These are phyloP conservation scores for Halcyon smyrnensis DNA, from an alignment of 2,797 vertebrate genomes.

Conservation along the genomic window DNA sequence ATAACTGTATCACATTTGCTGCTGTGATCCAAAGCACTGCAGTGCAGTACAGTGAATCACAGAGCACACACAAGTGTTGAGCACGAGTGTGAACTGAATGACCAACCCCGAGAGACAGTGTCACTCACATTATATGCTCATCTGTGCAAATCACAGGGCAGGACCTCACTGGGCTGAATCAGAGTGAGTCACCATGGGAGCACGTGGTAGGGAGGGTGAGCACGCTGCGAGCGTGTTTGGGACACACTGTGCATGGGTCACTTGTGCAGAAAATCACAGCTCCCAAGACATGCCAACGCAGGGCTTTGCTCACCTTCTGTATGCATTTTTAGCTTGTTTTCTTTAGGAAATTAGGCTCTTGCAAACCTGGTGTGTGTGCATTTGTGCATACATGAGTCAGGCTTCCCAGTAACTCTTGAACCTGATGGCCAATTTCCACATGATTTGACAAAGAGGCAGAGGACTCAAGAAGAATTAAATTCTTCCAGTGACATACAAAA, in stretches of 20 bases:
- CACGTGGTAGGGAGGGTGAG: accelerated
- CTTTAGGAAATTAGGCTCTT: neutral
- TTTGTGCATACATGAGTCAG: neutral
- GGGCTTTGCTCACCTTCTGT: neutral
- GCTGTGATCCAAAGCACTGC: neutral
- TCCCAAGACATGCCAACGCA: accelerated
- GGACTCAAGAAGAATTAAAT: slow-evolving; percentile 7
- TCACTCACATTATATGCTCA: accelerated
- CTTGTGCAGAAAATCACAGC: neutral
- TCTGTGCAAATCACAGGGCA: neutral
- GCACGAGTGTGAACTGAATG: accelerated
- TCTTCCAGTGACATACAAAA: neutral
- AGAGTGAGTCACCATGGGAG: accelerated
- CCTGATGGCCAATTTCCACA: neutral
- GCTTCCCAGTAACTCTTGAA: neutral
- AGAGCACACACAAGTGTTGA: accelerated
- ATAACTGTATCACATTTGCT: neutral
- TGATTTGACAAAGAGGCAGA: slow-evolving; percentile 12
- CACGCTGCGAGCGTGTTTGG: accelerated
- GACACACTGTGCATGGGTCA: neutral
- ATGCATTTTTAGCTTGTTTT: neutral
- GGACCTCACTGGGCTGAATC: accelerated
- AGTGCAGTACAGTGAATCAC: neutral
- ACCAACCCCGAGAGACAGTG: accelerated
- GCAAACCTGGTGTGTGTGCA: neutral